phyloP scores from a whole-genome alignment of 2,797 vertebrate genomes.

The Stomatorhinus walkeri region DNA sequence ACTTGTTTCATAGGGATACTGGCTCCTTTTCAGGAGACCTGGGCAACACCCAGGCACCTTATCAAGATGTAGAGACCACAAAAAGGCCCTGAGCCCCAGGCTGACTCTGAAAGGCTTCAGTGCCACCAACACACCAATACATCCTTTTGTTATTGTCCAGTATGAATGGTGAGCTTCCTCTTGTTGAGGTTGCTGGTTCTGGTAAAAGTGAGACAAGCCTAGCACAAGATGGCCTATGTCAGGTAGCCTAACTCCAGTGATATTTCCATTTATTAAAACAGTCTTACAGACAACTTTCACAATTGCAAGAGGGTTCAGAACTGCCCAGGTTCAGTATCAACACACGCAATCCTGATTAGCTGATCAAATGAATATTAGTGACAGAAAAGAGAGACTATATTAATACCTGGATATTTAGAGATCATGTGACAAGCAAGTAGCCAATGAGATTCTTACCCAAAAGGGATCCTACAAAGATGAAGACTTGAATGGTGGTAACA shows the following conservation, averaged over 20 bases:
- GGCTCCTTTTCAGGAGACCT: neutral
- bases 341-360: neutral
- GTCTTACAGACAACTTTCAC: neutral
- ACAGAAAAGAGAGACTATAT: neutral
- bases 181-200: neutral
- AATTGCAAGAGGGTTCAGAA: neutral
- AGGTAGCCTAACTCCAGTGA: neutral
- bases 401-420: neutral
- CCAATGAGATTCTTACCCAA: conserved; percentile 63
- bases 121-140: neutral
- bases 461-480: conserved; percentile 86
- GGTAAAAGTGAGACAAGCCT: neutral
- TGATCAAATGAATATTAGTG: neutral
- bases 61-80: neutral
- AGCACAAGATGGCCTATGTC: neutral
- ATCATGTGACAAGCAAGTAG: neutral
- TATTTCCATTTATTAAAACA: neutral
- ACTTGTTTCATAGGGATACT: neutral
- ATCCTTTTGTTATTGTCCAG: neutral
- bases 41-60: neutral
- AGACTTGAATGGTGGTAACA: conserved; percentile 74
- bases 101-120: neutral
- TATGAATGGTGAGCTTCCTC: neutral
- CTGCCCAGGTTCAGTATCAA: neutral
- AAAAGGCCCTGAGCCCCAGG: neutral